Percentiles rank a stretch among this genome's conserved stretches.
These are phyloP conservation scores for Hydra vulgaris DNA, from an alignment of 30 jellyfish, hydroid and myxozoan genomes.

Conservation along the genomic window DNA sequence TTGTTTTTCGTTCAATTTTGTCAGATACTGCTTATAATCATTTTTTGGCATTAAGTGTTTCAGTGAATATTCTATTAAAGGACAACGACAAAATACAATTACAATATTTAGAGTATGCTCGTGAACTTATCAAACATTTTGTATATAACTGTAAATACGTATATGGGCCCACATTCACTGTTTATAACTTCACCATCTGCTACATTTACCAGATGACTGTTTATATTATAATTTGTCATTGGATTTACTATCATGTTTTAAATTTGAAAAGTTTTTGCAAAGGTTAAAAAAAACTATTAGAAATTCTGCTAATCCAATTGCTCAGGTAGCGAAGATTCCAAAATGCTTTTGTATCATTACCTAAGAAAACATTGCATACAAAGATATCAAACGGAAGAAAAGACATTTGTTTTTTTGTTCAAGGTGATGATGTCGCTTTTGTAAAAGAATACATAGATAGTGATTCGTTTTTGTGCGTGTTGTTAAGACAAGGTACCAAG, in stretches of 20 bases:
- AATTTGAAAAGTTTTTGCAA: constrained; percentile 15
- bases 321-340: constrained; percentile 24
- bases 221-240: constrained; percentile 10
- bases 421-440: too few species aligned
- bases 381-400: too few species aligned
- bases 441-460: too few species aligned
- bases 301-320: constrained; percentile 22
- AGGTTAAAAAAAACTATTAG: constrained; percentile 11
- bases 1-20: constrained; percentile 21
- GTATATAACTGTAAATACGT: constrained; percentile 18
- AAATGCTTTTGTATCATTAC: too few species aligned
- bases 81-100: background rate
- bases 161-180: constrained; percentile 24
- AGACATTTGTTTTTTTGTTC: too few species aligned
- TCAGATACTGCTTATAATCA: constrained; percentile 13
- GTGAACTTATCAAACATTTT: too few species aligned
- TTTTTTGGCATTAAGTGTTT: constrained; percentile 15
- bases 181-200: constrained; percentile 21
- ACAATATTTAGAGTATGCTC: constrained; percentile 17
- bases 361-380: too few species aligned
- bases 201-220: too few species aligned
- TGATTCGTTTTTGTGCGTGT: too few species aligned
- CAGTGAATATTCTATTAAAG: constrained; percentile 15
- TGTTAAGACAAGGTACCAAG: too few species aligned
- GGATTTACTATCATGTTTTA: constrained; percentile 22